Conservation (phyloP, 2,113 vertebrate species). For the Isurus oxyrinchus region DNA sequence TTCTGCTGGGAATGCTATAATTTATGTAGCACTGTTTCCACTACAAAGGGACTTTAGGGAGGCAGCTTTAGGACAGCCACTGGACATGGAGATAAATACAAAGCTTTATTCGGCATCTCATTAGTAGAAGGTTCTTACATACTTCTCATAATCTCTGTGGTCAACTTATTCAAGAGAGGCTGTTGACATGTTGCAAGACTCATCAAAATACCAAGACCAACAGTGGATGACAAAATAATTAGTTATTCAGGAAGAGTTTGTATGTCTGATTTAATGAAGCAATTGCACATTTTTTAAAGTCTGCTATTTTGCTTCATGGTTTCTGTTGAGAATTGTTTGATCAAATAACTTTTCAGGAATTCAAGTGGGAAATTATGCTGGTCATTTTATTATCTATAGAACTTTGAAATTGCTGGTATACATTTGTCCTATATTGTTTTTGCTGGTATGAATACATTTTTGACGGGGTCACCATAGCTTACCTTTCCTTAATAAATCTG, state of each 20-base stretch:
- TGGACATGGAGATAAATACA: not conserved
- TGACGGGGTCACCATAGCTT: not conserved
- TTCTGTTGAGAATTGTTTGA: constrained; percentile 22
- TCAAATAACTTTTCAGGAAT: not conserved
- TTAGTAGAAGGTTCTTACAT: not conserved
- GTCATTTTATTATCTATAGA: not conserved
- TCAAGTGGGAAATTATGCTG: not conserved
- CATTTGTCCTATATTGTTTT: not conserved
- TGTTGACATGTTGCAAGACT: not conserved
- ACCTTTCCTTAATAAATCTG: not conserved
- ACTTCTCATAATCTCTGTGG: not conserved
- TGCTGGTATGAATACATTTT: not conserved
- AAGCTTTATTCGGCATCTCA: not conserved
- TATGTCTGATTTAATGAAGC: constrained; percentile 25
- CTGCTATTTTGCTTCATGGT: not conserved
- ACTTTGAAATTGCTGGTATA: not conserved
- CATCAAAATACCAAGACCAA: not conserved
- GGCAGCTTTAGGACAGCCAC: not conserved
- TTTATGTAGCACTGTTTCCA: not conserved
- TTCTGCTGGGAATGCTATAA: not conserved
- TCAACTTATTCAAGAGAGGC: not conserved
- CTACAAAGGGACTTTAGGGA: not conserved
- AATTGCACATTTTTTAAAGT: not conserved
- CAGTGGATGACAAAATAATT: not conserved
- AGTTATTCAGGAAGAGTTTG: constrained; percentile 12